These are phyloP conservation scores for Amblyopsis hoosieri DNA, from an alignment of 2,797 vertebrate genomes.

Conservation along the genomic window DNA sequence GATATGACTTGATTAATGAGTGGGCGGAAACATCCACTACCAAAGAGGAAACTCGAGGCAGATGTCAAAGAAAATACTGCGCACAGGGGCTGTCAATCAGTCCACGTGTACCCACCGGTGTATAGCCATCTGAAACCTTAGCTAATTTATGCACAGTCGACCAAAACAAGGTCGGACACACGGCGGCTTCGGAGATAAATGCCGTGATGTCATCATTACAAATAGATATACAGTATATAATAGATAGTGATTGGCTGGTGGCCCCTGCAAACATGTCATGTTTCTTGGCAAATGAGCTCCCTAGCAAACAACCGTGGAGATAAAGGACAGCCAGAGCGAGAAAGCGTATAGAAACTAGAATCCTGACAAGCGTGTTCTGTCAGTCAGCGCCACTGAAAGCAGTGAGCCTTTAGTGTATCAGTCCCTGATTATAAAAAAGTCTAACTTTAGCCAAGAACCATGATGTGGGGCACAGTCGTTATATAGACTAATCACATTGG, in stretches of 20 bases:
- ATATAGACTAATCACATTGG: constrained; percentile 56
- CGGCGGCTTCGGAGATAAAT: constrained; percentile 9
- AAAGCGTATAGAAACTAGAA: constrained; percentile 21
- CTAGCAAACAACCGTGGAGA: constrained; percentile 37
- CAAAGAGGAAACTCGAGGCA: constrained; percentile 42
- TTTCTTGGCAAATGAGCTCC: constrained; percentile 27
- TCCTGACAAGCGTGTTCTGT: constrained; percentile 35
- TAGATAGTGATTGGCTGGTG: constrained; percentile 37
- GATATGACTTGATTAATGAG: constrained; percentile 81
- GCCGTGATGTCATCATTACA: constrained; percentile 23
- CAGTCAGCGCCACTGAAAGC: constrained; percentile 45
- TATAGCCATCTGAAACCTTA: constrained; percentile 16
- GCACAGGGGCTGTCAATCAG: constrained; percentile 52
- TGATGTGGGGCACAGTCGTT: constrained; percentile 53
- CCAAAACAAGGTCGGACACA: constrained; percentile 2
- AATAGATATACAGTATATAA: constrained; percentile 3
- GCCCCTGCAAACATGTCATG: constrained; percentile 7
- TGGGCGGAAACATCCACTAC: constrained; percentile 52
- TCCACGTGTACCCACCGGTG: not conserved
- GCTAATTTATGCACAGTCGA: constrained; percentile 24
- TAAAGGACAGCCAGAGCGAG: constrained; percentile 26
- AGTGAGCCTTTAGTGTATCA: constrained; percentile 47
- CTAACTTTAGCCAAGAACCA: constrained; percentile 46
- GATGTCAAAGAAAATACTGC: constrained; percentile 51
- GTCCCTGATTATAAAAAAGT: constrained; percentile 60